Evolutionary conservation across 2,113 vertebrate species (phyloP), one percentile per base, ranked within the genome.

Genomic region (Lamprologus speciosus): DNA sequence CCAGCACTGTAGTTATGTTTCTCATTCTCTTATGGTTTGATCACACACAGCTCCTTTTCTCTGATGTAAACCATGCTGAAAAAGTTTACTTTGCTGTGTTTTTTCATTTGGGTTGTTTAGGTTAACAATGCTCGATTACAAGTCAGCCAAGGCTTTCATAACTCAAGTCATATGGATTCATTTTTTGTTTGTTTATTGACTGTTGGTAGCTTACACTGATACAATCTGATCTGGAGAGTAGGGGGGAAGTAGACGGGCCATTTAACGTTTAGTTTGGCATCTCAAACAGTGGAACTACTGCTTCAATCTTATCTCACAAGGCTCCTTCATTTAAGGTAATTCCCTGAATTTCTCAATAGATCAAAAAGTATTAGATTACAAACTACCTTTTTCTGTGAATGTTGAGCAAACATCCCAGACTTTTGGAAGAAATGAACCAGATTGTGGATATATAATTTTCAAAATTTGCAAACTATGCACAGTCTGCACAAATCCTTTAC

Each of bases 111-210:
- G 11, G 73, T 82, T 92, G 91, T 88, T 93, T 86, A 75, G 65
- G 9, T 84, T 88, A 65, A 53, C 31, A 8, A 37, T 84, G 23
- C 9, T 57, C 16, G 3, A 90, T 85, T 86, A 91, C 45, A 90
- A 85, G 82, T 85, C 42, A 55, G 58, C 45, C 53, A 47, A 68
- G 55, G 33, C 84, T 58, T 86, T 47, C 23, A 82, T 58, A 92
- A 85, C 57, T 85, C 83, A 45, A 35, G 58, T 47, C 91, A 91
- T 78, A 85, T 91, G 89, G 88, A 82, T 85, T 82, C 51, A 78
- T 40, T 91, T 53, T 93, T 84, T 84, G 80, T 28, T 45, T 89
- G 86, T 90, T 87, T 90, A 79, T 58, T 51, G 70, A 83, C 40
- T 86, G 87, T 83, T 81, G 60, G 85, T 84, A 84, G 91, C 23